These are phyloP conservation scores for Blastomussa wellsi DNA, from an alignment of 92 coral and sea anemone species.

Conservation along the genomic window DNA sequence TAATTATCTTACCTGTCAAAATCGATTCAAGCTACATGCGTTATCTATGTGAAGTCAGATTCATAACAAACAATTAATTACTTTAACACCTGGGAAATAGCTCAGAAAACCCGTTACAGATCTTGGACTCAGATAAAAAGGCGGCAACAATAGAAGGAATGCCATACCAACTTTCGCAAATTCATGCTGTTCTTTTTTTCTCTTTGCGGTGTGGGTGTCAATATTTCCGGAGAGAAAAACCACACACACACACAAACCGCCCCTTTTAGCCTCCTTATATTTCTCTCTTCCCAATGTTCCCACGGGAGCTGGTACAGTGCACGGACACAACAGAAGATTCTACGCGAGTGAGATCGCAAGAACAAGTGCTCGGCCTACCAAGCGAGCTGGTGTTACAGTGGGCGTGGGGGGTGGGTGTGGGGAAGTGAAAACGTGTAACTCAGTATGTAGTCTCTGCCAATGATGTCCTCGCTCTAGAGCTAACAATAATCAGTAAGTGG, in stretches of 20 bases:
- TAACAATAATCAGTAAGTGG: too few species aligned
- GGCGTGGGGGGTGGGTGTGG: not conserved
- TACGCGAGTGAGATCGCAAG: too few species aligned
- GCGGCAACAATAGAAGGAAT: not conserved
- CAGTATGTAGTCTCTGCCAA: too few species aligned
- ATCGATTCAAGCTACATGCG: not conserved
- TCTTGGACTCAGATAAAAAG: not conserved
- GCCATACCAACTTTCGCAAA: not conserved
- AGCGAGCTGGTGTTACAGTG: too few species aligned
- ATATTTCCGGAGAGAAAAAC: not conserved
- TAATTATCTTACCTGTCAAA: not conserved
- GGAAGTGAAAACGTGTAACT: too few species aligned
- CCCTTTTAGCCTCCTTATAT: too few species aligned
- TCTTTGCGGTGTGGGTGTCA: not conserved
- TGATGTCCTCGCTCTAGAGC: too few species aligned
- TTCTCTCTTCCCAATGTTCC: too few species aligned
- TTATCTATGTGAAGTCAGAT: conserved; percentile 6
- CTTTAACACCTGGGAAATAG: conserved; percentile 5
- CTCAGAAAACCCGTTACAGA: not conserved
- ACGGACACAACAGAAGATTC: too few species aligned
- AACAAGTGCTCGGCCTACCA: not conserved
- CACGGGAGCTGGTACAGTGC: too few species aligned
- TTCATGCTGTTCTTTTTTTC: not conserved
- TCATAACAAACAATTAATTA: conserved; percentile 1
- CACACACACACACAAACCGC: not conserved